Evolutionary conservation across 2,888 invertebrate genomes (phyloP), one percentile per base, ranked within the genome.

Genomic region (Caenorhabditis macrosperma): DNA sequence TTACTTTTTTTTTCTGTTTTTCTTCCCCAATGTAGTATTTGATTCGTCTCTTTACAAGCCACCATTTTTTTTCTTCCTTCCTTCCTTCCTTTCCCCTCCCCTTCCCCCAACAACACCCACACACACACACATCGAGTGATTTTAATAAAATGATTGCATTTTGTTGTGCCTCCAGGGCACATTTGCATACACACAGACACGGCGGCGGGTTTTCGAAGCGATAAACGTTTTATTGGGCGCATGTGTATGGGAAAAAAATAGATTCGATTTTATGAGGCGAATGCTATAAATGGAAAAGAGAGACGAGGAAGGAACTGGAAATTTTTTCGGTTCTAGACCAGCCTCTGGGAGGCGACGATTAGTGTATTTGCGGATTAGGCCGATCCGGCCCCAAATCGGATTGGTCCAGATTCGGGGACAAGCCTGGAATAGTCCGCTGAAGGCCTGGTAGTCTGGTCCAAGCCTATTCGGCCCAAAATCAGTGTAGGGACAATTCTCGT

Each of bases 131-230:
- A 71, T 71, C 71, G 61, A 54, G 71, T 71, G 61, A 71, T 61
- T 71, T 71, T 71, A 71, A 71, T 71, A 71, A 61, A 33, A 61
- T 26, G 28, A 33, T 61, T 61, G 71, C 71, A 71, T 71, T 71
- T n/a, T n/a, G n/a, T n/a, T n/a, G n/a, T n/a, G n/a, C n/a, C n/a
- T n/a, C n/a, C n/a, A n/a, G 33, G 10, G 33, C 38, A 2, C 3
- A 38, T 38, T 38, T 38, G 38, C 38, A 38, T 38, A 38, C 6
- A 38, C 9, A 15, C 38, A 12, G 15, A 15, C 9, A 10, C 9
- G 38, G 12, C 3, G 15, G 38, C 3, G 38, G 15, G 38, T 38
- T n/a, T n/a, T n/a, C n/a, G n/a, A n/a, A n/a, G n/a, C n/a, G n/a
- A n/a, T n/a, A 15, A 33, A 33, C 9, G 33, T 33, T 38, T 38